Percentiles rank a stretch among this genome's conserved stretches.
Evolutionary conservation across 2,888 invertebrate species (phyloP).

Genomic region (Ormyrus thymus): DNA sequence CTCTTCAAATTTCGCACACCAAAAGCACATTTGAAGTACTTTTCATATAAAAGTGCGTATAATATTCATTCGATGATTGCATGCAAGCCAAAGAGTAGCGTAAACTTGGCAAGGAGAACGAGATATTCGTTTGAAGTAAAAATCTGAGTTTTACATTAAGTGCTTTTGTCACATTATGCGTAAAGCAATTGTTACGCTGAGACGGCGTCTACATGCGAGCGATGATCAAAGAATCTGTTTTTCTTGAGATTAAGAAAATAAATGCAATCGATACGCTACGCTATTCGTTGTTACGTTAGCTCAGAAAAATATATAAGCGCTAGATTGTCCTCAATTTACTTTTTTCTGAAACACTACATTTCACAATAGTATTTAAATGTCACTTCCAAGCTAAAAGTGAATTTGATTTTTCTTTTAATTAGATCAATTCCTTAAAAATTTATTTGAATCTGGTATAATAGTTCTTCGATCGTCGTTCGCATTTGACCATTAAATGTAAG

Average conservation of each 20-base stretch:
- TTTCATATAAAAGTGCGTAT: conserved; percentile 31
- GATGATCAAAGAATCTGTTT: conserved; percentile 18
- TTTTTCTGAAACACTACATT: no score
- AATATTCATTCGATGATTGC: not conserved
- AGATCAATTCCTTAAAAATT: conserved; percentile 33
- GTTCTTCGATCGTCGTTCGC: conserved; percentile 48
- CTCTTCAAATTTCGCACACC: no score
- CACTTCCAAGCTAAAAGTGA: not conserved
- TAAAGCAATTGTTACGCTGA: conserved; percentile 26
- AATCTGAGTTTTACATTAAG: conserved; percentile 11
- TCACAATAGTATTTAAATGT: not conserved
- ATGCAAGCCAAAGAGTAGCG: conserved; percentile 25
- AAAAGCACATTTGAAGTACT: not conserved
- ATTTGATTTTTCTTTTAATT: not conserved
- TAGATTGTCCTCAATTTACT: conserved; percentile 16
- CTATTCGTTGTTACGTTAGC: no score
- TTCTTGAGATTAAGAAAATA: not conserved
- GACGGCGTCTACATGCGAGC: conserved; percentile 1
- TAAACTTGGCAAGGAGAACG: conserved; percentile 28
- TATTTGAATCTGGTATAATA: conserved; percentile 3
- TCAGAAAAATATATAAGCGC: conserved; percentile 27
- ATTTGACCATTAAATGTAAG: conserved; percentile 26
- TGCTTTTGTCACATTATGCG: not conserved
- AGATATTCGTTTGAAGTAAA: conserved; percentile 18
- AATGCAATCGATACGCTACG: not conserved